These are phyloP conservation scores for Pachyseris speciosa DNA, from an alignment of 64 coral and sea anemone genomes.

Conservation along the genomic window DNA sequence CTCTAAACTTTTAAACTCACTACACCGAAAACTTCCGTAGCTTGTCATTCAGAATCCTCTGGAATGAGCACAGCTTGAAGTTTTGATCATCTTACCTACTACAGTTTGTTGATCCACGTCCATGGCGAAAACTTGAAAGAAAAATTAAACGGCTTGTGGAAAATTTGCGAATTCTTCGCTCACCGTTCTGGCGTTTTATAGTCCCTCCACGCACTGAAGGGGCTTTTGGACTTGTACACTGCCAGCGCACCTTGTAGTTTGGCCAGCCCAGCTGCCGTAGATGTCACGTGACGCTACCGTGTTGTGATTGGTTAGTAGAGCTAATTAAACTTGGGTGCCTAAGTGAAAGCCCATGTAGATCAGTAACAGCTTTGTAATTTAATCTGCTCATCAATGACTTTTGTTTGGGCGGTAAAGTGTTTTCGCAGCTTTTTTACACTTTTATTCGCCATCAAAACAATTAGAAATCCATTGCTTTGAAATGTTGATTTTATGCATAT, in stretches of 20 bases:
- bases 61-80: not conserved
- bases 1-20: conserved; percentile 46
- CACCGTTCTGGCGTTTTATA: conserved; percentile 80
- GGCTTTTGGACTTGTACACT: conserved; percentile 81
- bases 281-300: conserved; percentile 69
- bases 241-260: conserved; percentile 74
- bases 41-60: not conserved
- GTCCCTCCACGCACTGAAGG: conserved; percentile 57
- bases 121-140: not conserved
- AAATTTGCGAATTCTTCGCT: conserved; percentile 57
- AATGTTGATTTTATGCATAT: conserved; percentile 85
- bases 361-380: conserved; percentile 75
- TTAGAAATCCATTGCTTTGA: conserved; percentile 82
- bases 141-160: not conserved
- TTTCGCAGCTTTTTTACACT: conserved; percentile 98
- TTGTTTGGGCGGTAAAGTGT: conserved; percentile 96
- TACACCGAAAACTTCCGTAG: conserved; percentile 38
- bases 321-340: conserved; percentile 77
- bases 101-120: conserved; percentile 13
- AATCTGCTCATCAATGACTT: conserved; percentile 96
- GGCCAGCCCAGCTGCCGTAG: conserved; percentile 77
- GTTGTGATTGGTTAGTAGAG: conserved; percentile 58
- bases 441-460: conserved; percentile 88
- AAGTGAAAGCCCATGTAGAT: conserved; percentile 86
- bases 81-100: not conserved